These are phyloP conservation scores for Muntiacus reevesi DNA, from an alignment of 2,113 vertebrate genomes.

Conservation along the genomic window DNA sequence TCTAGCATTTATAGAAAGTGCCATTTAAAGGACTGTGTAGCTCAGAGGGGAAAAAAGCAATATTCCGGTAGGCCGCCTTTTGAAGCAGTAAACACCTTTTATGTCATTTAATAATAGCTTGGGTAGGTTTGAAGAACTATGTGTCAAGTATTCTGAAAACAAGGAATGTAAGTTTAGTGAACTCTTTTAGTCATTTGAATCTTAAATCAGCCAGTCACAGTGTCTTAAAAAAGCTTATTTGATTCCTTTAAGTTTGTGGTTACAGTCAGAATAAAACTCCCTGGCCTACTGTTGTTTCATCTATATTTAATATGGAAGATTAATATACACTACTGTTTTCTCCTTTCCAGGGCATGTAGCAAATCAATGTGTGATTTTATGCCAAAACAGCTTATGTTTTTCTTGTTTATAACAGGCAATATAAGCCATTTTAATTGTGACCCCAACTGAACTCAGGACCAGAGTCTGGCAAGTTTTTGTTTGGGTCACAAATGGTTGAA, in stretches of 20 bases:
- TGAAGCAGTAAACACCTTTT: slow-evolving; percentile 65
- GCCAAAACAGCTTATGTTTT: neutral
- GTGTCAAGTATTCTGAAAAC: slow-evolving; percentile 46
- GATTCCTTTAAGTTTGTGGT: slow-evolving; percentile 25
- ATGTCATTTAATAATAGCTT: slow-evolving; percentile 59
- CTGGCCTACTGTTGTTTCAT: neutral
- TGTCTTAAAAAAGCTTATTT: slow-evolving; percentile 38
- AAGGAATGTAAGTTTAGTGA: slow-evolving; percentile 56
- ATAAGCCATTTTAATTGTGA: slow-evolving; percentile 13
- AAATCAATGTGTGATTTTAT: slow-evolving; percentile 31
- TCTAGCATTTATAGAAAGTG: slow-evolving; percentile 48
- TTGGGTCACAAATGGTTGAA: slow-evolving; percentile 34
- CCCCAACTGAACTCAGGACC: neutral
- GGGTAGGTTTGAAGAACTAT: slow-evolving; percentile 44
- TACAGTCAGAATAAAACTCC: neutral
- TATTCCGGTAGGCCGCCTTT: slow-evolving; percentile 56
- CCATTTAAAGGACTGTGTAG: slow-evolving; percentile 53
- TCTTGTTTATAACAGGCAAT: slow-evolving; percentile 32
- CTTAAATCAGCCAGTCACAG: slow-evolving; percentile 36
- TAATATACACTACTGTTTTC: neutral
- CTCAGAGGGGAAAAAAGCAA: slow-evolving; percentile 32
- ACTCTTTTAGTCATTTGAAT: slow-evolving; percentile 42
- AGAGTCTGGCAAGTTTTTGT: neutral
- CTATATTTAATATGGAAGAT: neutral
- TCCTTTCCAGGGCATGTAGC: neutral